These are phyloP conservation scores for Anthoscopus minutus DNA, from an alignment of 2,113 vertebrate genomes.

Conservation along the genomic window DNA sequence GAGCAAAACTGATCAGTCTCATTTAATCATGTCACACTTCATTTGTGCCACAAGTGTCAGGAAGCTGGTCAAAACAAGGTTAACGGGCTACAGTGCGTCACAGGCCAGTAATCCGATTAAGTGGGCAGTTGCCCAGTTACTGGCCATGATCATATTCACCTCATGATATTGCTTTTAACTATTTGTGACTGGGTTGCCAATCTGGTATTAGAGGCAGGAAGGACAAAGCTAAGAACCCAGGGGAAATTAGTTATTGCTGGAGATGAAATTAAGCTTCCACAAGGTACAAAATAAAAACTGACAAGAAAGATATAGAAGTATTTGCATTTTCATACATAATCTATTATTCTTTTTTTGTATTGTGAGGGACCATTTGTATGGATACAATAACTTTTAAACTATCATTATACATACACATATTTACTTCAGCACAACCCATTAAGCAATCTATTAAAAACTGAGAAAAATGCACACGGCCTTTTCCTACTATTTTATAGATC, in stretches of 20 bases:
- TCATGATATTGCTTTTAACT: not conserved
- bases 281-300: not conserved
- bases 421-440: not conserved
- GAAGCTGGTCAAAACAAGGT: conserved; percentile 29
- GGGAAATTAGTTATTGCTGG: not conserved
- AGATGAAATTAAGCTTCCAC: not conserved
- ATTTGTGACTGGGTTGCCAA: not conserved
- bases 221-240: not conserved
- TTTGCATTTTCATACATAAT: not conserved
- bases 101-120: not conserved
- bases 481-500: not conserved
- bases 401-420: not conserved
- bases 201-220: not conserved
- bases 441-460: not conserved
- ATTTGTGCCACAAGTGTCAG: conserved; percentile 27
- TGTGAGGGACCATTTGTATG: not conserved
- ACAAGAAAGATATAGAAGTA: not conserved
- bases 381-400: not conserved
- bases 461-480: not conserved
- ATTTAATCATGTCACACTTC: conserved; percentile 10
- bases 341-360: not conserved
- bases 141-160: not conserved
- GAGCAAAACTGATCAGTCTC: conserved; percentile 15
- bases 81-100: not conserved
- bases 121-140: not conserved